Evolutionary conservation across 2,888 invertebrate species (phyloP).

Genomic region (Coelinius sp.): DNA sequence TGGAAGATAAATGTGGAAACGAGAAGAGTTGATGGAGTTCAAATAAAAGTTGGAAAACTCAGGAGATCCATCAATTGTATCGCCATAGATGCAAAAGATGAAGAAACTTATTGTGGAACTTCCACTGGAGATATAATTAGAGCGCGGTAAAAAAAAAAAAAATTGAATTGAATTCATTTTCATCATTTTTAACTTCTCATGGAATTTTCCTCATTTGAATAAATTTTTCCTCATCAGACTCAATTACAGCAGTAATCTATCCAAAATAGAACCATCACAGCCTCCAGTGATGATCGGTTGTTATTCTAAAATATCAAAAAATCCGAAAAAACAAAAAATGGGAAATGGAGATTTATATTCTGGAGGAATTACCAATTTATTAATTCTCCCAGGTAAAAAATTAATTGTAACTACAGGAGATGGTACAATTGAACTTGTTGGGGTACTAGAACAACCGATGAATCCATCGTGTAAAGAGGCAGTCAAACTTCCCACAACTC

Average conservation of each 20-base stretch:
- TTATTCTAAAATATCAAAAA: constrained; percentile 76
- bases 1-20: constrained; percentile 83
- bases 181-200: background rate
- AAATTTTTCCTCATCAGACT: constrained; percentile 66
- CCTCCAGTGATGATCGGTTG: constrained; percentile 78
- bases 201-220: background rate
- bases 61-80: constrained; percentile 84
- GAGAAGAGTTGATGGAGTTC: constrained; percentile 79
- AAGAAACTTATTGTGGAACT: constrained; percentile 87
- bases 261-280: constrained; percentile 71
- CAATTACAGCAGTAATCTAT: constrained; percentile 76
- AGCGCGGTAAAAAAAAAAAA: constrained; percentile 56
- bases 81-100: constrained; percentile 79
- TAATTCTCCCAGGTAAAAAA: constrained; percentile 75
- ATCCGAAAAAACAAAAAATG: constrained; percentile 72
- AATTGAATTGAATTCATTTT: background rate
- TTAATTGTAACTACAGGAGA: constrained; percentile 88
- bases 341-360: constrained; percentile 76
- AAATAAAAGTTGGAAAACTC: constrained; percentile 84
- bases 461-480: constrained; percentile 41
- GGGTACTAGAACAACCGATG: constrained; percentile 59
- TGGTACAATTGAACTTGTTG: constrained; percentile 83
- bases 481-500: constrained; percentile 70
- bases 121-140: constrained; percentile 83
- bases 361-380: constrained; percentile 77